Base-by-base conservation (phyloP, 2,888 invertebrate species). In the Endomychus coccineus region DNA sequence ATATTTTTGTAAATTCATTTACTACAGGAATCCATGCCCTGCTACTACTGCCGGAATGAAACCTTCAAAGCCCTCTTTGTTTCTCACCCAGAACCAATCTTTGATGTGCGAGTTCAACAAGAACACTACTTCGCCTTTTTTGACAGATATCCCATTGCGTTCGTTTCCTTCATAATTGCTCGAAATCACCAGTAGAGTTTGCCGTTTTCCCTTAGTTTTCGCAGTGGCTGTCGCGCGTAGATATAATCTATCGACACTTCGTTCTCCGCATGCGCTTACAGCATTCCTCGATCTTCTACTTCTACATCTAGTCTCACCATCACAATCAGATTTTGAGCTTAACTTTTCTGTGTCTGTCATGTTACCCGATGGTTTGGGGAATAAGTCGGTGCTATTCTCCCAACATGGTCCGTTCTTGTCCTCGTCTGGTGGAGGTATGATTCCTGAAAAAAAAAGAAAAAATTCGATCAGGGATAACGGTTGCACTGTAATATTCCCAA, bases 301-400 rank as follows among this genome's bases (percentile, higher is more conserved):
- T 9, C 62, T 55, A 45, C 17, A 27, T 5, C 19, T 27, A 6
- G 14, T 64, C 14, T 71, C 70, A 39, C 74, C 71, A 11, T 80
- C 77, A 39, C 77, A 78, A 55, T 83, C 84, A 0, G 83, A 84
- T 25, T 77, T 75, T 0, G 81, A 62, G 31, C 62, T 62, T 6
- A 71, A 46, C 54, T 85, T 85, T 55, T 86, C 85, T 5, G 75
- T 80, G 61, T 87, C 86, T 0, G 85, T 86, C 67, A 83, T 77
- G 60, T 86, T 87, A 10, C 85, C 84, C 44, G 83, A 78, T 0
- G 86, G 86, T 32, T 78, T 78, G 2, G 86, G 86, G 59, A 85
- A 86, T 37, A 86, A 77, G 60, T 86, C 85, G 0, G 82, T 80
- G 49, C 80, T 82, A 50, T 82, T 82, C 55, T 86, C 86, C 85